Base-by-base conservation (phyloP, 1,140 invertebrate species). In the Ooceraea biroi region DNA sequence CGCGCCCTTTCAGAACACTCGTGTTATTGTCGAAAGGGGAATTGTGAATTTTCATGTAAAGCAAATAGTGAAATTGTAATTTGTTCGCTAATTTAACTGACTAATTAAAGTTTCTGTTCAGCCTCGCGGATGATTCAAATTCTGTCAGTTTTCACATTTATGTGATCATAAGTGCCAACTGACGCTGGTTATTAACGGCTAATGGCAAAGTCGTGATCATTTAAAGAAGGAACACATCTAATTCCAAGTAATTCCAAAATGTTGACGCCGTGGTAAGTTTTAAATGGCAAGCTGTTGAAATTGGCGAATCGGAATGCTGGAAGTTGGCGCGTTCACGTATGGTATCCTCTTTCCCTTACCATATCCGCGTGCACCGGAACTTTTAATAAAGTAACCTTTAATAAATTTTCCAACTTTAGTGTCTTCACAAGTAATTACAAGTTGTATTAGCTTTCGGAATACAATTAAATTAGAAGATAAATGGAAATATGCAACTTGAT, bases 221-320 rank as follows among this genome's bases (percentile, higher is more conserved):
- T 52, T 52, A 52, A 66, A 66, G 36, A 68, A 19, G 17, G 22
- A 78, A 52, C 4, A 46, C 4, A 30, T 19, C 25, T 78, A 78
- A 78, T 78, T 57, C 8, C 22, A 19, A 80, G 57, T 78, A 78
- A 78, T 78, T 57, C 8, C 22, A 19, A 80, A 71, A 48, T 46
- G 50, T 57, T 27, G 50, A 65, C 0, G 19, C 44, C 36, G 8
- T 19, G 30, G 68, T 69, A 80, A 80, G 63, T 69, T 80, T 71
- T 71, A 69, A 69, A 71, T 44, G 46, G 11, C 4, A n/a, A 78
- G 30, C 30, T 69, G 19, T 69, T 78, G 55, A 78, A 78, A 17
- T 69, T 69, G n/a, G 73, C 17, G 22, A 69, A 69, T 78, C 36
- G 3, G 12, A 8, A 69, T 69, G 76, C 46, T 17, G n/a, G 57